Conservation (phyloP, 2,888 invertebrate genomes). For the Amblyjoppa proteus region DNA sequence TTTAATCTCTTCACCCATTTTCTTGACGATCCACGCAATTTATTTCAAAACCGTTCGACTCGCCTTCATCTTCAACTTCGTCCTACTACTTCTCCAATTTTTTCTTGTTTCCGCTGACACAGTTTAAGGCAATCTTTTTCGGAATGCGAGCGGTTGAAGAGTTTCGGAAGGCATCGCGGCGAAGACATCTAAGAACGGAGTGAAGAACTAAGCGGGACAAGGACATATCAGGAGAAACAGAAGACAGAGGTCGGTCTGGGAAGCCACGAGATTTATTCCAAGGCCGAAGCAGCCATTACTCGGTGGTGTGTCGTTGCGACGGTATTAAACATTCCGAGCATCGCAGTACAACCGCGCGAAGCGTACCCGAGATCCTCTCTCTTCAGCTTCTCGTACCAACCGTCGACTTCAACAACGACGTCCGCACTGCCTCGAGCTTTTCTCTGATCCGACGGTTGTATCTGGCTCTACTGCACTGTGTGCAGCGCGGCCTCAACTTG, state of each 20-base stretch:
- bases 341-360: conserved; percentile 75
- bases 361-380: conserved; percentile 35
- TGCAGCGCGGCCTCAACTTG: conserved; percentile 11
- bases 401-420: conserved; percentile 44
- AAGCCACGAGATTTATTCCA: conserved; percentile 79
- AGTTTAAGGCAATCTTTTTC: not conserved
- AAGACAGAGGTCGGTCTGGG: conserved; percentile 32
- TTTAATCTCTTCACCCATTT: not conserved
- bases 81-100: not conserved
- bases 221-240: conserved; percentile 22
- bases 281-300: conserved; percentile 79
- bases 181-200: not conserved
- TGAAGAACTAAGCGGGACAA: conserved; percentile 23
- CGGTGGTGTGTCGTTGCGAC: conserved; percentile 78
- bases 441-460: conserved; percentile 22
- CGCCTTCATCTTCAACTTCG: not conserved
- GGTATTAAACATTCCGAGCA: conserved; percentile 83
- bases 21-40: not conserved
- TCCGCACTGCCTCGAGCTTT: conserved; percentile 27
- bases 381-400: conserved; percentile 16
- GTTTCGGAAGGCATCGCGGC: conserved; percentile 4
- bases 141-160: conserved; percentile 49
- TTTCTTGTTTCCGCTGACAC: not conserved
- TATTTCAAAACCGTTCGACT: not conserved
- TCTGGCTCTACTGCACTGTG: conserved; percentile 12